Evolutionary conservation across 1,140 invertebrate genomes (phyloP).

Genomic region (Hylaeus volcanicus): DNA sequence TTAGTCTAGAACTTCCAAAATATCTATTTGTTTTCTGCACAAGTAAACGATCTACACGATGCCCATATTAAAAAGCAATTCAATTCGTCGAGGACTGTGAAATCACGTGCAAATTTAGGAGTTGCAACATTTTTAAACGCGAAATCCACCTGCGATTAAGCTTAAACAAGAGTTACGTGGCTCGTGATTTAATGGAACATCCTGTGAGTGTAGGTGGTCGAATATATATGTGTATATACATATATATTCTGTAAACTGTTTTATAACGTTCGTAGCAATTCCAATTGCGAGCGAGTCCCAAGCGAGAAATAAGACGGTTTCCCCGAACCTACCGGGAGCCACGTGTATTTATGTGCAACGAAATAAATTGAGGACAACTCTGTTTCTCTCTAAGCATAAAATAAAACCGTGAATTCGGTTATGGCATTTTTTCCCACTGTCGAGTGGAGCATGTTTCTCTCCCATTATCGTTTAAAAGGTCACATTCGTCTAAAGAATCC

Average conservation of each 20-base stretch:
- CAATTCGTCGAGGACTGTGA: too few relatives aligned
- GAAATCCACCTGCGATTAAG: too few relatives aligned
- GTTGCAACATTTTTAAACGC: too few relatives aligned
- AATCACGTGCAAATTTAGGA: too few relatives aligned
- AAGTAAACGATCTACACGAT: too few relatives aligned
- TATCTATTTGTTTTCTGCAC: too few relatives aligned
- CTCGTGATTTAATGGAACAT: too few relatives aligned
- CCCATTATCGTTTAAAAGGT: neutral
- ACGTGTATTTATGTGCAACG: neutral
- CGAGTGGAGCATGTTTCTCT: neutral
- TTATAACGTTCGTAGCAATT: conserved; percentile 5
- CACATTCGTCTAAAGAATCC: neutral
- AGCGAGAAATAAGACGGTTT: conserved; percentile 11
- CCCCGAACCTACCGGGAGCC: neutral
- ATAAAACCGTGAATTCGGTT: neutral
- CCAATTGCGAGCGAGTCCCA: neutral
- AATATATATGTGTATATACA: too few relatives aligned
- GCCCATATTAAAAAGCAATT: too few relatives aligned
- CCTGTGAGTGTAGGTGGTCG: too few relatives aligned
- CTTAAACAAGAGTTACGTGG: too few relatives aligned
- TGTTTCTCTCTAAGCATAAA: neutral
- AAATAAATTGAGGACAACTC: conserved; percentile 2
- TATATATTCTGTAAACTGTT: conserved; percentile 8
- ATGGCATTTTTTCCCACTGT: neutral
- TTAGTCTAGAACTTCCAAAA: too few relatives aligned